Percentiles rank a stretch among this genome's conserved stretches.
Evolutionary conservation across 2,888 invertebrate species (phyloP).

Genomic region (Calliopum simillimum): DNA sequence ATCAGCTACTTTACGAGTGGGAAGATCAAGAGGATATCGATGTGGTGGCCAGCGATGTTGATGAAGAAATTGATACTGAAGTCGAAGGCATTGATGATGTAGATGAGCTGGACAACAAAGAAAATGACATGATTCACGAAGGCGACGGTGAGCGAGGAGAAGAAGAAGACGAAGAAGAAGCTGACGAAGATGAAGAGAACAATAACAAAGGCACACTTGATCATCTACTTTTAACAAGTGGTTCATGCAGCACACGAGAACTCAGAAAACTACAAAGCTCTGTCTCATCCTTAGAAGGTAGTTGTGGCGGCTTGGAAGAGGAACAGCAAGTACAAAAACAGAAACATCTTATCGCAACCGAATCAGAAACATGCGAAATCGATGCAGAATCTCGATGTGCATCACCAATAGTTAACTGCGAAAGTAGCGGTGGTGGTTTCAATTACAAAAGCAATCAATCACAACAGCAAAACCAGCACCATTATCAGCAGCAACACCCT

Average conservation of each 20-base stretch:
- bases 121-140: background rate
- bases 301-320: background rate
- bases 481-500: background rate
- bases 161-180: constrained; percentile 8
- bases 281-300: background rate
- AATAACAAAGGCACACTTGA: constrained; percentile 36
- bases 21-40: constrained; percentile 74
- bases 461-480: constrained; percentile 1
- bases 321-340: constrained; percentile 3
- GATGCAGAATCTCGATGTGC: too few species aligned
- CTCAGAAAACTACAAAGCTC: too few species aligned
- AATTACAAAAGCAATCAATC: background rate
- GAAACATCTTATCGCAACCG: background rate
- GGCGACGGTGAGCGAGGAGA: constrained; percentile 16
- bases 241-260: too few species aligned
- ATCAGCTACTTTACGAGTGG: constrained; percentile 23
- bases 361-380: too few species aligned
- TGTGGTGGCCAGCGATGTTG: constrained; percentile 75
- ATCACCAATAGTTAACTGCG: background rate
- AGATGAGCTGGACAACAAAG: constrained; percentile 38
- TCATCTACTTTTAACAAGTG: background rate
- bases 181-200: constrained; percentile 24
- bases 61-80: constrained; percentile 45
- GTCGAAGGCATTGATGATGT: constrained; percentile 22
- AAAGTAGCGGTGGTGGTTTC: background rate